A percentile compares a stretch with the other conserved stretches of the same genome.
Conservation (phyloP, 1,140 invertebrate species). For the Anadara kagoshimensis region DNA sequence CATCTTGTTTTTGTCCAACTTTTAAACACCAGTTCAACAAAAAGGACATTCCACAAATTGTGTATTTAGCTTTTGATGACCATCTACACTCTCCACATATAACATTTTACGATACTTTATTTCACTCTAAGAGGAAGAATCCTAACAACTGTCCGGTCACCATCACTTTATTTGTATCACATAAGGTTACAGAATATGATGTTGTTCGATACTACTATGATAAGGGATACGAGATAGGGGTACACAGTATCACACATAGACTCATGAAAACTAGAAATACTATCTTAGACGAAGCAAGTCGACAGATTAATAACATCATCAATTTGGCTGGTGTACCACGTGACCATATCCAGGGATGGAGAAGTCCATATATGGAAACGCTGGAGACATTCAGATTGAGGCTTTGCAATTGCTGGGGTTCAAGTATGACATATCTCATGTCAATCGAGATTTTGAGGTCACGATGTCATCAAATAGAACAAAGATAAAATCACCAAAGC, state of each 20-base stretch:
- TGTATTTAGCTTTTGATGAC: conserved; percentile 59
- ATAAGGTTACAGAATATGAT: conserved; percentile 88
- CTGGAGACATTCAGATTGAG: conserved; percentile 56
- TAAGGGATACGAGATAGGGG: conserved; percentile 89
- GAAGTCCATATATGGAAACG: conserved; percentile 60
- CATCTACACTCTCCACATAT: too few species aligned
- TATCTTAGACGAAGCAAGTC: conserved; percentile 31
- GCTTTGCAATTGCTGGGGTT: conserved; percentile 39
- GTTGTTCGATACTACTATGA: conserved; percentile 88
- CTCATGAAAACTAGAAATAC: conserved; percentile 43
- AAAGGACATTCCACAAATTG: conserved; percentile 59
- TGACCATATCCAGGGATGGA: conserved; percentile 54
- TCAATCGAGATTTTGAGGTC: conserved; percentile 3
- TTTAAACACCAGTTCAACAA: conserved; percentile 71
- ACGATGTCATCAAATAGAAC: conserved; percentile 41
- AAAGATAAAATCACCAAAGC: neutral
- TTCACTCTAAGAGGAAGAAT: conserved; percentile 78
- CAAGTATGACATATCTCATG: conserved; percentile 60
- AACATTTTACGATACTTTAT: conserved; percentile 49
- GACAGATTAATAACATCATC: conserved; percentile 40
- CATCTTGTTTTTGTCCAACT: conserved; percentile 90
- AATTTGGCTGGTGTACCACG: conserved; percentile 48
- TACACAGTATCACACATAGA: conserved; percentile 47
- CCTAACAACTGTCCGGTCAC: conserved; percentile 88
- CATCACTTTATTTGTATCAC: conserved; percentile 87